phyloP scores from a whole-genome alignment of 2,797 vertebrate species.

The Neosalanx taihuensis region DNA sequence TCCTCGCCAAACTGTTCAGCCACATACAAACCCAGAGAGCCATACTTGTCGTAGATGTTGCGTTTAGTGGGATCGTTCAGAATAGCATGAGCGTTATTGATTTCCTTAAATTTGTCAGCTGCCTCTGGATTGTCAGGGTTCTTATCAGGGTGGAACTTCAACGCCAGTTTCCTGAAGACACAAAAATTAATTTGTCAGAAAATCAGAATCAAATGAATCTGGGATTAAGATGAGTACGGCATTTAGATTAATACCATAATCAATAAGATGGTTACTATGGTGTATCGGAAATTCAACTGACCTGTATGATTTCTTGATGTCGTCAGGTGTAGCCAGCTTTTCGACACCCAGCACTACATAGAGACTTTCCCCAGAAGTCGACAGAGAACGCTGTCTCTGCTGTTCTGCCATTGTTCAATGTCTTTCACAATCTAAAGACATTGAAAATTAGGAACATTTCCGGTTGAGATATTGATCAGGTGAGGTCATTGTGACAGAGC shows the following conservation, averaged over 20 bases:
- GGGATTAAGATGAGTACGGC: too few relatives aligned
- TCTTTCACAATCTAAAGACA: constrained; percentile 55
- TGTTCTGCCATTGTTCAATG: constrained; percentile 87
- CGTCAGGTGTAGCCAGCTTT: constrained; percentile 91
- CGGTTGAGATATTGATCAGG: background rate
- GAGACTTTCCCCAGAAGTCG: constrained; percentile 94
- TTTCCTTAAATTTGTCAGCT: constrained; percentile 97
- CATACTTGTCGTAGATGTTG: constrained; percentile 98
- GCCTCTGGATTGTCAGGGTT: constrained; percentile 98
- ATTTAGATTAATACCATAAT: background rate
- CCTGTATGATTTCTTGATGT: constrained; percentile 98
- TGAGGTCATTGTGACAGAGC: background rate
- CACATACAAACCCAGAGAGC: constrained; percentile 96
- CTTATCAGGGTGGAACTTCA: constrained; percentile 99
- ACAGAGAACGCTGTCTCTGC: constrained; percentile 96
- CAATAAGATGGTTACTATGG: background rate
- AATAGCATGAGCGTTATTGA: constrained; percentile 96
- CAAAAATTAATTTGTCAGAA: background rate
- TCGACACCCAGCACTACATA: constrained; percentile 92
- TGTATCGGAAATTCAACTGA: constrained; percentile 55
- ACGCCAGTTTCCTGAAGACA: constrained; percentile 87
- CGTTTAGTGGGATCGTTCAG: constrained; percentile 93
- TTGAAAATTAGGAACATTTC: constrained; percentile 30
- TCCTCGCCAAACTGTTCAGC: constrained; percentile 99
- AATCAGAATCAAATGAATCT: background rate